A percentile compares a stretch with the other conserved stretches of the same genome.
phyloP scores from a whole-genome alignment of 2,888 invertebrate species.

The Tenodera sinensis region DNA sequence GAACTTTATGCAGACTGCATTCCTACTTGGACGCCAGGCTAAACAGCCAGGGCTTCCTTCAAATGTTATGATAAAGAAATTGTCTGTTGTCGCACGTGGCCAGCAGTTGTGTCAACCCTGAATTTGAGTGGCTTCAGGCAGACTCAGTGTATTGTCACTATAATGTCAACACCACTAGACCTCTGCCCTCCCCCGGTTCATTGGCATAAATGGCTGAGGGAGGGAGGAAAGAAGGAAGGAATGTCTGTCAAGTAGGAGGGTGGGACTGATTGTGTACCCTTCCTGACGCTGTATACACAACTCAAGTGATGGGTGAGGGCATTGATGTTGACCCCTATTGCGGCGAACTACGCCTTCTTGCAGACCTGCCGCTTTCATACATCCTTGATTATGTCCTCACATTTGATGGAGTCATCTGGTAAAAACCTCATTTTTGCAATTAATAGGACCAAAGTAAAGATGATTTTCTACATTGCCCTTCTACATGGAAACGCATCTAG shows the following conservation, averaged over 20 bases:
- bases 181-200: conserved; percentile 8
- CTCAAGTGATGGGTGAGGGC: background rate
- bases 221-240: background rate
- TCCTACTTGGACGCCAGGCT: too few relatives aligned
- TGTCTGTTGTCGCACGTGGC: background rate
- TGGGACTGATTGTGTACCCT: background rate
- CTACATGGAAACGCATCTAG: too few relatives aligned
- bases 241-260: background rate
- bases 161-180: conserved; percentile 25
- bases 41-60: too few relatives aligned
- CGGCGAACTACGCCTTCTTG: too few relatives aligned
- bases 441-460: too few relatives aligned
- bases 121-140: background rate
- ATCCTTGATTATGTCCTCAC: too few relatives aligned
- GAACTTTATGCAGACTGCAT: too few relatives aligned
- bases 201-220: conserved; percentile 9
- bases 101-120: background rate
- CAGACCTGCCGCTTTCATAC: too few relatives aligned
- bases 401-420: too few relatives aligned
- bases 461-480: too few relatives aligned
- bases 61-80: too few relatives aligned
- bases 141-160: conserved; percentile 11
- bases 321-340: background rate
- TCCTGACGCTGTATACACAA: background rate
- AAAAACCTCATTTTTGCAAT: too few relatives aligned